A percentile compares a stretch with the other conserved stretches of the same genome.
These are phyloP conservation scores for Anthophora plumipes DNA, from an alignment of 2,888 invertebrate species.

Conservation along the genomic window DNA sequence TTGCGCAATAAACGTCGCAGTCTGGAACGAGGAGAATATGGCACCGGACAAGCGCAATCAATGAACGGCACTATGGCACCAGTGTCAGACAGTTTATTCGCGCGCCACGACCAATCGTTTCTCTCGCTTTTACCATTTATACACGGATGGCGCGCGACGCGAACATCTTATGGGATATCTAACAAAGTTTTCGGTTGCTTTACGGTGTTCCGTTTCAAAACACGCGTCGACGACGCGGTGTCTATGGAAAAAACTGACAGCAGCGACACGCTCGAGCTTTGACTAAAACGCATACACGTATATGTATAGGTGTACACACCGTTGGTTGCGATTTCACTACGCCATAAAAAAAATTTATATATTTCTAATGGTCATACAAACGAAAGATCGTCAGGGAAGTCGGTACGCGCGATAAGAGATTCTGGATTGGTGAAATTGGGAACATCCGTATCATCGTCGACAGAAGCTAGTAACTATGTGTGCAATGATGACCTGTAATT, in stretches of 20 bases:
- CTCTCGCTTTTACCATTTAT: slow-evolving; percentile 17
- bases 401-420: background rate
- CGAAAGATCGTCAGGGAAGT: background rate
- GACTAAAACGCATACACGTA: background rate
- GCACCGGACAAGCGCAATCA: slow-evolving; percentile 76
- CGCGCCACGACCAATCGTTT: slow-evolving; percentile 10
- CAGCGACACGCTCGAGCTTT: background rate
- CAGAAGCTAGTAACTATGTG: background rate
- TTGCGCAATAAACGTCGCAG: slow-evolving; percentile 50
- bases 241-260: slow-evolving; percentile 8
- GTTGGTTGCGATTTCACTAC: background rate
- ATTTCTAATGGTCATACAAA: background rate
- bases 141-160: slow-evolving; percentile 19
- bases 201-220: background rate
- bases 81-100: background rate
- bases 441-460: slow-evolving; percentile 27
- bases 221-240: background rate
- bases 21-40: slow-evolving; percentile 70
- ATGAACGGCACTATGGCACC: slow-evolving; percentile 77
- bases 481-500: slow-evolving; percentile 4
- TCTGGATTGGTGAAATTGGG: slow-evolving; percentile 20
- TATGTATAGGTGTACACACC: background rate
- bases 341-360: background rate
- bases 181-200: background rate
- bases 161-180: background rate